Conservation (phyloP, 1,140 invertebrate genomes). For the Galleria mellonella region DNA sequence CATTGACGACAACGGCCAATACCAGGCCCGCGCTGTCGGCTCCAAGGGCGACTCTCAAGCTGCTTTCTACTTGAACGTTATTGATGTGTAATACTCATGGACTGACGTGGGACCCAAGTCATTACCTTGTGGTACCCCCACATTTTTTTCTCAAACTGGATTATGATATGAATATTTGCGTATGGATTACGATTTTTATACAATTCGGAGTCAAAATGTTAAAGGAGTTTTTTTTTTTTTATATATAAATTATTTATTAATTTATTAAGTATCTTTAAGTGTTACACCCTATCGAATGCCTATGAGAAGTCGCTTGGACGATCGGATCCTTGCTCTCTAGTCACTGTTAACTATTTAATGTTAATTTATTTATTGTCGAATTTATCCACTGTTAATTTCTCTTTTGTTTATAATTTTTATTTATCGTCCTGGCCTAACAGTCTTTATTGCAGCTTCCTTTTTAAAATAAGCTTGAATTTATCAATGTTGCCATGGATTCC, state of each 20-base stretch:
- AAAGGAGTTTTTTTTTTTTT: constrained; percentile 53
- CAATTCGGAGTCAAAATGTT: constrained; percentile 63
- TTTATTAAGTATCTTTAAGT: constrained; percentile 65
- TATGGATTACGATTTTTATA: constrained; percentile 58
- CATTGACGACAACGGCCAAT: constrained; percentile 91
- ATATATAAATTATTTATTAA: constrained; percentile 57
- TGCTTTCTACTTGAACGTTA: constrained; percentile 91
- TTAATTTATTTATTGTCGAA: constrained; percentile 49
- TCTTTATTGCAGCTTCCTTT: constrained; percentile 47
- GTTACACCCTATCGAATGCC: constrained; percentile 66
- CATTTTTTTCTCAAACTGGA: constrained; percentile 15
- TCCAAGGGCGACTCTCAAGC: constrained; percentile 87
- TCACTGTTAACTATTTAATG: constrained; percentile 59
- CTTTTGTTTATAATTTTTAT: constrained; percentile 30
- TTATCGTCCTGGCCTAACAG: constrained; percentile 51
- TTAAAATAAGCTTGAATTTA: constrained; percentile 56
- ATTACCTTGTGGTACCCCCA: constrained; percentile 33
- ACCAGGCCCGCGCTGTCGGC: constrained; percentile 89
- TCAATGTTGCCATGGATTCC: constrained; percentile 37
- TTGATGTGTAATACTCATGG: constrained; percentile 25
- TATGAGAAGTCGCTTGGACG: constrained; percentile 48
- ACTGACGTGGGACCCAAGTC: constrained; percentile 24
- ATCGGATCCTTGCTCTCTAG: constrained; percentile 55
- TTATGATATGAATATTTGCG: constrained; percentile 31
- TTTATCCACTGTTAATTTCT: constrained; percentile 43